Evolutionary conservation across 1,140 invertebrate genomes (phyloP).

Genomic region (Cephus cinctus): DNA sequence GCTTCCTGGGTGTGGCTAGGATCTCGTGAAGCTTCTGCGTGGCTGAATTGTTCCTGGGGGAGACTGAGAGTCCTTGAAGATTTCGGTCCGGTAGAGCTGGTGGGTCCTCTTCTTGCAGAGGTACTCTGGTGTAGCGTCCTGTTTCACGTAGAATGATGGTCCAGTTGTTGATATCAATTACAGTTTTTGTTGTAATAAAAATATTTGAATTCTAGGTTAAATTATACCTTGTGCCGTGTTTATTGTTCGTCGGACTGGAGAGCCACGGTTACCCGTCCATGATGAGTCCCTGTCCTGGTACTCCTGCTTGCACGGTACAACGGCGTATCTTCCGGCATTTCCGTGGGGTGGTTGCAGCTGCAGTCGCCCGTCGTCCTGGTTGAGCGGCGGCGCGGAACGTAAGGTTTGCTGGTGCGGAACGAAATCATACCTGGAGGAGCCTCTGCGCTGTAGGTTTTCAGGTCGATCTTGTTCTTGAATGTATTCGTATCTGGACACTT

Average conservation of each 20-base stretch:
- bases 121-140: slow-evolving; percentile 49
- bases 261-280: slow-evolving; percentile 24
- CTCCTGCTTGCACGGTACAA: slow-evolving; percentile 32
- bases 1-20: slow-evolving; percentile 67
- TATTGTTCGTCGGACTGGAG: slow-evolving; percentile 23
- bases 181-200: too few relatives aligned
- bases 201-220: background rate
- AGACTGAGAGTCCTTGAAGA: slow-evolving; percentile 35
- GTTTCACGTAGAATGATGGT: too few relatives aligned
- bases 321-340: slow-evolving; percentile 27
- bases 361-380: slow-evolving; percentile 23
- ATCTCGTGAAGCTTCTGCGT: slow-evolving; percentile 75
- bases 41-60: slow-evolving; percentile 62
- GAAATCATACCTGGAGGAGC: slow-evolving; percentile 37
- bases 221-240: slow-evolving; percentile 34
- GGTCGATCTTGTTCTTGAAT: slow-evolving; percentile 28
- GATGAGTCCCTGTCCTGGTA: slow-evolving; percentile 20
- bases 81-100: slow-evolving; percentile 43
- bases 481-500: slow-evolving; percentile 44
- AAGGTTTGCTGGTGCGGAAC: slow-evolving; percentile 34
- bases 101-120: slow-evolving; percentile 41
- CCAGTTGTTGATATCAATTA: too few relatives aligned
- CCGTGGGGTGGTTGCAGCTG: slow-evolving; percentile 26
- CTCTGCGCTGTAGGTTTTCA: slow-evolving; percentile 14
- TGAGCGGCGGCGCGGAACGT: slow-evolving; percentile 27